phyloP scores from a whole-genome alignment of 2,797 vertebrate species.

The Sebastes diaconus region DNA sequence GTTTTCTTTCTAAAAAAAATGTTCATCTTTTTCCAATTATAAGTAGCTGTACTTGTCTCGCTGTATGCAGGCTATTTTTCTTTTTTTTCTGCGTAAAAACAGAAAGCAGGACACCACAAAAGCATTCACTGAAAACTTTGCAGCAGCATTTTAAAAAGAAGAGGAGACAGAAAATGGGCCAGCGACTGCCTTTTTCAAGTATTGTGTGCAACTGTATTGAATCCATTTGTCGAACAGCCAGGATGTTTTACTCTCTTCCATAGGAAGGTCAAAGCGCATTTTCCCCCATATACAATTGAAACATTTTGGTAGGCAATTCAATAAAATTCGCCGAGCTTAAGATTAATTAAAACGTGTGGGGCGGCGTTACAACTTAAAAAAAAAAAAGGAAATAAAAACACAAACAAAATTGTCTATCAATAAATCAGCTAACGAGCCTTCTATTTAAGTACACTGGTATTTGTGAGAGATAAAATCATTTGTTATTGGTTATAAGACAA shows the following conservation, averaged over 20 bases:
- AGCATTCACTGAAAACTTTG: constrained; percentile 93
- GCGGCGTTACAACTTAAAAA: constrained; percentile 87
- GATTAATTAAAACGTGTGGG: constrained; percentile 80
- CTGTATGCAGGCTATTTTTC: constrained; percentile 73
- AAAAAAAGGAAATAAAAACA: constrained; percentile 81
- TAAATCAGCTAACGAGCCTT: constrained; percentile 91
- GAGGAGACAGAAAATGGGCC: constrained; percentile 86
- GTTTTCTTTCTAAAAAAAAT: constrained; percentile 80
- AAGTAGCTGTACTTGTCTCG: constrained; percentile 87
- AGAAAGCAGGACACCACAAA: constrained; percentile 90
- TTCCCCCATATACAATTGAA: constrained; percentile 79
- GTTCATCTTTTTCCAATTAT: constrained; percentile 60
- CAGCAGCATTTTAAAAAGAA: constrained; percentile 90
- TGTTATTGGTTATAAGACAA: constrained; percentile 90
- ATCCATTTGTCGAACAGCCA: constrained; percentile 87
- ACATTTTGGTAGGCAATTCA: constrained; percentile 83
- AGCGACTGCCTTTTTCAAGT: constrained; percentile 87
- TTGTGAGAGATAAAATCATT: constrained; percentile 92
- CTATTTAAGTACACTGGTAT: constrained; percentile 97
- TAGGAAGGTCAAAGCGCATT: constrained; percentile 91
- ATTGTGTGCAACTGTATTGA: constrained; percentile 85
- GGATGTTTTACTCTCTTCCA: constrained; percentile 95
- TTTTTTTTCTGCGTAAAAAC: constrained; percentile 79
- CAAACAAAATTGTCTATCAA: constrained; percentile 90
- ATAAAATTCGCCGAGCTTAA: constrained; percentile 74